Evolutionary conservation across 2,888 invertebrate species (phyloP), one percentile per base, ranked within the genome.

Genomic region (Dryadula phaetusa): DNA sequence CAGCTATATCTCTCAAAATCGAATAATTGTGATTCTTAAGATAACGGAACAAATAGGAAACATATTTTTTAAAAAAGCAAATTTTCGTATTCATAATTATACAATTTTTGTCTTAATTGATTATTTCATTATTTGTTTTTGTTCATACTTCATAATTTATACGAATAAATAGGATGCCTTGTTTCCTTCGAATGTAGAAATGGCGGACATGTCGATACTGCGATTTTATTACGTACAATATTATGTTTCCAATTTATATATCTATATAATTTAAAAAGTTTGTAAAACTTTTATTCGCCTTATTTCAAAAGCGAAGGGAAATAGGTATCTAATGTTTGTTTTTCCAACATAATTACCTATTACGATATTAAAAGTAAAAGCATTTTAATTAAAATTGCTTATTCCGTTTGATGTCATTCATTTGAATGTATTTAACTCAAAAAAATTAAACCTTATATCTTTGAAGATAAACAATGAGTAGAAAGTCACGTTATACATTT

Each of bases 401-500:
- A 32, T n/a, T n/a, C 32, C 8, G 16, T 46, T 20, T 42, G 42
- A 18, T 46, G 18, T 20, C 18, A 44, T 8, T 16, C 7, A 37
- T 18, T 8, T 37, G 3, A 20, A 14, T 54, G 7, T 54, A 12
- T n/a, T 18, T 37, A 14, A 8, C 14, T 14, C 14, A 7, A 37
- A 42, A 42, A 25, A 14, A 14, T 52, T 1, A 58, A 42, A 25
- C 16, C 28, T 44, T 25, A 16, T 58, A n/a, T 42, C 58, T n/a
- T 58, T 10, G 10, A 40, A 32, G 60, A 60, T 60, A 60, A 32
- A 10, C 28, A 22, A n/a, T 28, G 16, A 10, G 5, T 20, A 10
- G 22, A 25, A 44, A 58, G 56, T 58, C 58, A 58, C 58, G 58
- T 44, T 58, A 28, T 25, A 16, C 16, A 16, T 44, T 58, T 16